Conservation (phyloP, 2,888 invertebrate genomes). For the Hyalella azteca region DNA sequence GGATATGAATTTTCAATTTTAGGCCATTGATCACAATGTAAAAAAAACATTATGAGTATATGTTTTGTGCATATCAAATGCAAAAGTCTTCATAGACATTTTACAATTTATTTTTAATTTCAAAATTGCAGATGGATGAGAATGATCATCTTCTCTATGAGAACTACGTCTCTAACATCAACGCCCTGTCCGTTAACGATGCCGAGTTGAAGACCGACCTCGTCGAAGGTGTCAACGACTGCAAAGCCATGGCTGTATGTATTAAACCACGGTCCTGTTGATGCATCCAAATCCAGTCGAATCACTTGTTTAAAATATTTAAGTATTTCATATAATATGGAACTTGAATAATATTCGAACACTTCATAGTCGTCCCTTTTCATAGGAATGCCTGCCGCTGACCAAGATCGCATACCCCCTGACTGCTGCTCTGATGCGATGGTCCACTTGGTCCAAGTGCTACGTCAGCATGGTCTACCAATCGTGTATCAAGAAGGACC, state of each 20-base stretch:
- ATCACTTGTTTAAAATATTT: no score
- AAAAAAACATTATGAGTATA: not conserved
- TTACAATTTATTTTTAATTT: not conserved
- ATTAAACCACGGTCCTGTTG: no score
- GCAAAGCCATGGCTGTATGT: constrained; percentile 17
- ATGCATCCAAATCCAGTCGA: no score
- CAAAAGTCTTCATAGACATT: not conserved
- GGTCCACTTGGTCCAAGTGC: constrained; percentile 25
- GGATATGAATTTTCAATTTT: not conserved
- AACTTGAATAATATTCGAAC: no score
- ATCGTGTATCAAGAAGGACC: constrained; percentile 19
- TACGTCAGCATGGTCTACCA: not conserved
- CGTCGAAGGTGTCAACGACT: not conserved
- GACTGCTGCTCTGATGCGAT: constrained; percentile 11
- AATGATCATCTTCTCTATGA: not conserved
- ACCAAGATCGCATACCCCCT: not conserved
- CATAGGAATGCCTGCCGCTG: not conserved
- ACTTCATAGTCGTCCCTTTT: no score
- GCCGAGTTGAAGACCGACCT: constrained; percentile 3
- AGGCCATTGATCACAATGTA: not conserved
- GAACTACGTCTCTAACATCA: not conserved
- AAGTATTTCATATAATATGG: no score
- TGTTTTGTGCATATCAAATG: not conserved
- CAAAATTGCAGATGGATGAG: not conserved
- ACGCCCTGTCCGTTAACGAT: not conserved